Conservation (phyloP, 1,140 invertebrate species). For the Mactra quadrangularis region DNA sequence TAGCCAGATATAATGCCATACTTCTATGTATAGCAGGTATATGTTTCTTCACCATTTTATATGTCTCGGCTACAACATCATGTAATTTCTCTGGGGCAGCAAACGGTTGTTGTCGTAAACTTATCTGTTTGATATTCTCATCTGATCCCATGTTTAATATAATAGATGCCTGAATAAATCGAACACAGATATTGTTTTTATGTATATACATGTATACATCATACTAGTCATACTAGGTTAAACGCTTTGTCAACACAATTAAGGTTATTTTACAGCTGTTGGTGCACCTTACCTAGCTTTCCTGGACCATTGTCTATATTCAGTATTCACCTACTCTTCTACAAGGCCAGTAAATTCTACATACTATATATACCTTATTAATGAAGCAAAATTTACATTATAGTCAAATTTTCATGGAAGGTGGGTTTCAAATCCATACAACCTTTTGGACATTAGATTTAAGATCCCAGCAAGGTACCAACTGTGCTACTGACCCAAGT, state of each 20-base stretch:
- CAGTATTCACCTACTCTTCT: too few relatives aligned
- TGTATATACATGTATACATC: not conserved
- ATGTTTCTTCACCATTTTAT: slow-evolving; percentile 90
- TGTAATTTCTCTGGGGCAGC: slow-evolving; percentile 83
- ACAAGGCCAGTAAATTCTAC: too few relatives aligned
- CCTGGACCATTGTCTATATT: too few relatives aligned
- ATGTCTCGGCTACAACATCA: slow-evolving; percentile 83
- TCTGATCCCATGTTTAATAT: slow-evolving; percentile 81
- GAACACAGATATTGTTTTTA: not conserved
- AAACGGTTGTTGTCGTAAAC: slow-evolving; percentile 83
- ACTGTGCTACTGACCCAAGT: too few relatives aligned
- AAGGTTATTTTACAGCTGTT: too few relatives aligned
- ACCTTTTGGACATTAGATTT: not conserved
- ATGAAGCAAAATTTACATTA: too few relatives aligned
- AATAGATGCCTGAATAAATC: slow-evolving; percentile 78
- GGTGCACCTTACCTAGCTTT: too few relatives aligned
- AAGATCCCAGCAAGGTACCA: too few relatives aligned
- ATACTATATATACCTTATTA: too few relatives aligned
- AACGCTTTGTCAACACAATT: too few relatives aligned
- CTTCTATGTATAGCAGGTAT: slow-evolving; percentile 92
- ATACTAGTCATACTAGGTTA: not conserved
- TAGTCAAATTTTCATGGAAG: too few relatives aligned
- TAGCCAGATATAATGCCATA: slow-evolving; percentile 98
- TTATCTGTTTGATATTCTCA: slow-evolving; percentile 77
- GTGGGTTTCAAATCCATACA: too few relatives aligned